Percentiles rank a stretch among this genome's conserved stretches.
These are phyloP conservation scores for Corvus hawaiiensis DNA, from an alignment of 2,113 vertebrate genomes.

Conservation along the genomic window DNA sequence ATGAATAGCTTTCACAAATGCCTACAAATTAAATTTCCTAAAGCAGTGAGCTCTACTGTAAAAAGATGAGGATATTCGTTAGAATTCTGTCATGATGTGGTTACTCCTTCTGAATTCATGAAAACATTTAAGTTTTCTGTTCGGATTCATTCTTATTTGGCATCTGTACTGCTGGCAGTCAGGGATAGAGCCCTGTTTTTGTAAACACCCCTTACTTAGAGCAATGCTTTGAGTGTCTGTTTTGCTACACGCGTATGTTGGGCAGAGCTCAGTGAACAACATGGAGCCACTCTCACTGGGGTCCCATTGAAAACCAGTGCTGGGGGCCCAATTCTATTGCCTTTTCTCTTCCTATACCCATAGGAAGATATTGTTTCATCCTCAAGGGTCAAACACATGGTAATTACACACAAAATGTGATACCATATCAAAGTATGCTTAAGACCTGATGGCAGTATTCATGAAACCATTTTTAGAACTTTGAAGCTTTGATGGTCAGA, in stretches of 20 bases:
- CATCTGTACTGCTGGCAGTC: not conserved
- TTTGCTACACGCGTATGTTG: not conserved
- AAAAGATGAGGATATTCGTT: not conserved
- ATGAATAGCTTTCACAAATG: not conserved
- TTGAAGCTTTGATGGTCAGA: not conserved
- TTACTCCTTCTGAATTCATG: not conserved
- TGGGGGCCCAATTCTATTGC: not conserved
- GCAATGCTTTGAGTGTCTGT: not conserved
- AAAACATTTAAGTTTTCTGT: not conserved
- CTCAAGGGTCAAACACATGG: accelerated
- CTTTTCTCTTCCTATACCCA: not conserved
- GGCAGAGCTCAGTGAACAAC: not conserved
- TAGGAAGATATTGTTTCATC: not conserved
- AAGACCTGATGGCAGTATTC: not conserved
- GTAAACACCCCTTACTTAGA: not conserved
- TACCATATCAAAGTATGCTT: not conserved
- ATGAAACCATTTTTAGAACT: not conserved
- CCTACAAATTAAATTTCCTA: not conserved
- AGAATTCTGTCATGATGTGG: not conserved
- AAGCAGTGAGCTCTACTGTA: not conserved
- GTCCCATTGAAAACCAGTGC: not conserved
- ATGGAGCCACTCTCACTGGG: accelerated
- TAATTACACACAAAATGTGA: not conserved
- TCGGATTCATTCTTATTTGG: not conserved
- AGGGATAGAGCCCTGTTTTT: not conserved